Conservation (phyloP, 37 sponge, comb jelly and placozoan genomes). For the Mnemiopsis leidyi region DNA sequence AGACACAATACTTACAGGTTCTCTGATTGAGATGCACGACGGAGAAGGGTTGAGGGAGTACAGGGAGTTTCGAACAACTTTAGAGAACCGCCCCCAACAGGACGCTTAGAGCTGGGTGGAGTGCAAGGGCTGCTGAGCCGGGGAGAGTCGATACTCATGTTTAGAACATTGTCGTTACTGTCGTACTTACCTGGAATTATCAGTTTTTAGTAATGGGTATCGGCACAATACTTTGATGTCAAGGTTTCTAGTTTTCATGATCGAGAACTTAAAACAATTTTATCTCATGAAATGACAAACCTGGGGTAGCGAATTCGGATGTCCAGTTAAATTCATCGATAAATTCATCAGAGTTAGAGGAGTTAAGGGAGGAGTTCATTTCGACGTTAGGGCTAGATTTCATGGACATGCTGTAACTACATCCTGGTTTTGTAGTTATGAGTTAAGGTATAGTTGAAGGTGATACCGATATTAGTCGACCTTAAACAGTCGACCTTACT, state of each 20-base stretch:
- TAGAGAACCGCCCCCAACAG: background rate
- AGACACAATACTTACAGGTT: background rate
- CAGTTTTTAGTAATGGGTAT: too few species aligned
- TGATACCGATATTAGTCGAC: too few species aligned
- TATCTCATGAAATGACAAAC: too few species aligned
- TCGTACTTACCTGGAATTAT: conserved; percentile 28
- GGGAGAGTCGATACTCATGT: background rate
- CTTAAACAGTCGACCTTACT: too few species aligned
- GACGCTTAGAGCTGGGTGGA: background rate
- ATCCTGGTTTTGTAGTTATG: too few species aligned
- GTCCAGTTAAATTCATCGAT: conserved; percentile 33
- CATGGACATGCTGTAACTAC: background rate
- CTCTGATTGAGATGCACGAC: background rate
- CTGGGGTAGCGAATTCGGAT: conserved; percentile 43
- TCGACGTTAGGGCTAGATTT: background rate
- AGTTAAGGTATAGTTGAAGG: too few species aligned
- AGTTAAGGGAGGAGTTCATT: background rate
- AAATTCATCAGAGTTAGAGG: conserved; percentile 11
- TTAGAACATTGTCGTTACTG: background rate
- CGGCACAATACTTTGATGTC: background rate
- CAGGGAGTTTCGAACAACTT: conserved; percentile 2
- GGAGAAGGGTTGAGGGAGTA: background rate
- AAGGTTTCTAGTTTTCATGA: too few species aligned
- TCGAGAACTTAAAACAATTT: too few species aligned
- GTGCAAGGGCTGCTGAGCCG: background rate